Percentiles rank a stretch among this genome's conserved stretches.
Conservation (phyloP, 2,797 vertebrate genomes). For the Arrhamphus sclerolepis region DNA sequence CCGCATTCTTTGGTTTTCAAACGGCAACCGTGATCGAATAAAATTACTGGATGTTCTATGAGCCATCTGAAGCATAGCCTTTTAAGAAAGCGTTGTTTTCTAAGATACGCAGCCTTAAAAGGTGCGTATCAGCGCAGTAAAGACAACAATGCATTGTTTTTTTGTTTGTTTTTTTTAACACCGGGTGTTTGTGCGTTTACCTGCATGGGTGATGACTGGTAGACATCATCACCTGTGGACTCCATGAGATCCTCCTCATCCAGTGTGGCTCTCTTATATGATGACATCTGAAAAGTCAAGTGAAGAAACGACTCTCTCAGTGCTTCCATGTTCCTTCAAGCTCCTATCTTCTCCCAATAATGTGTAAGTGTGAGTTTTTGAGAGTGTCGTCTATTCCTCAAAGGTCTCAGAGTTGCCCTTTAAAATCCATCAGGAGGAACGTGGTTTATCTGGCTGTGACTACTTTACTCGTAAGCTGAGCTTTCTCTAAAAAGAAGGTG, state of each 20-base stretch:
- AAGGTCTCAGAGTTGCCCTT: conserved; percentile 35
- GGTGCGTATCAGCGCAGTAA: no score
- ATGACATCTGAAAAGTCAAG: conserved; percentile 93
- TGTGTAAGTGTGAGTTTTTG: conserved; percentile 18
- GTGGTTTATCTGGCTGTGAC: conserved; percentile 33
- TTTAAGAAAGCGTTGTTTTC: neutral
- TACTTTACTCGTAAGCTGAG: conserved; percentile 17
- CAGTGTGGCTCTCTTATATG: conserved; percentile 92
- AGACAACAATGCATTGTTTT: no score
- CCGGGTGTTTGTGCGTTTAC: conserved; percentile 70
- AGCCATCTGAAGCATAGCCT: no score
- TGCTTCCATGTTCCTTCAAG: conserved; percentile 80
- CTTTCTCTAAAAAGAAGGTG: conserved; percentile 7
- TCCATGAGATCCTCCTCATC: conserved; percentile 95
- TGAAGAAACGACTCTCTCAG: conserved; percentile 86
- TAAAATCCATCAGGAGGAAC: conserved; percentile 61
- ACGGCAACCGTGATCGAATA: no score
- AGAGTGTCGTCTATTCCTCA: conserved; percentile 36
- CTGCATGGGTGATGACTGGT: conserved; percentile 88
- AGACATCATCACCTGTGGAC: conserved; percentile 85
- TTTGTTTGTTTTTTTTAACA: no score
- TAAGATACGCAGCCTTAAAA: neutral
- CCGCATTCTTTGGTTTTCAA: no score
- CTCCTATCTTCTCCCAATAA: conserved; percentile 23
- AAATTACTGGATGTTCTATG: no score